Conservation (phyloP, 2,113 vertebrate species). For the Petroica traversi region DNA sequence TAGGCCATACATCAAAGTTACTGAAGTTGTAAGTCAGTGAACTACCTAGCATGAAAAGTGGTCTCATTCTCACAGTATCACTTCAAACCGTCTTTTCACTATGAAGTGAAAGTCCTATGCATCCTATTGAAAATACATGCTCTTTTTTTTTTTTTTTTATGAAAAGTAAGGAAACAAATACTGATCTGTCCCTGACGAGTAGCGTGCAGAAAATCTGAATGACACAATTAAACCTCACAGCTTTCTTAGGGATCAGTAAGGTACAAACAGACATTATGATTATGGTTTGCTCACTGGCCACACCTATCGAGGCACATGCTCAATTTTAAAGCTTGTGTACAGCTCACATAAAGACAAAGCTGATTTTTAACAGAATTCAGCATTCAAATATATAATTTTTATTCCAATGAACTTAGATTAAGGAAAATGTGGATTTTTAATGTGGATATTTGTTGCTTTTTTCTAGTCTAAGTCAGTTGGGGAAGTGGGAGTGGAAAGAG, state of each 20-base stretch:
- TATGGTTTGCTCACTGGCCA: not conserved
- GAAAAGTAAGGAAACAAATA: not conserved
- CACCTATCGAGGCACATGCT: not conserved
- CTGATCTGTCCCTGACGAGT: not conserved
- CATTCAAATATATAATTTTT: not conserved
- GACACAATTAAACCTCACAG: not conserved
- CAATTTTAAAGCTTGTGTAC: not conserved
- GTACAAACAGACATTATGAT: not conserved
- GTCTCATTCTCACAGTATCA: not conserved
- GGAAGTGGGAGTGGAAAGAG: slow-evolving; percentile 66
- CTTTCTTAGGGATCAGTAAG: not conserved
- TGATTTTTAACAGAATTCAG: not conserved
- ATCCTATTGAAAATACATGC: not conserved
- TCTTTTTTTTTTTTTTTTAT: not conserved
- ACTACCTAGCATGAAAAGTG: not conserved
- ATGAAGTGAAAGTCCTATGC: not conserved
- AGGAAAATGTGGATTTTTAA: not conserved
- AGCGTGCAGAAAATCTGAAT: not conserved
- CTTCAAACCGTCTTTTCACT: not conserved
- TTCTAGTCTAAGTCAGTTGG: slow-evolving; percentile 45
- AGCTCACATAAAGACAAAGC: not conserved
- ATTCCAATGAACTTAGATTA: not conserved
- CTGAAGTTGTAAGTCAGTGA: not conserved
- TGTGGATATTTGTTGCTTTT: slow-evolving; percentile 38
- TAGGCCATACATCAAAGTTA: slow-evolving; percentile 16